Evolutionary conservation across 2,113 vertebrate species (phyloP).

Genomic region (Aythya baeri): DNA sequence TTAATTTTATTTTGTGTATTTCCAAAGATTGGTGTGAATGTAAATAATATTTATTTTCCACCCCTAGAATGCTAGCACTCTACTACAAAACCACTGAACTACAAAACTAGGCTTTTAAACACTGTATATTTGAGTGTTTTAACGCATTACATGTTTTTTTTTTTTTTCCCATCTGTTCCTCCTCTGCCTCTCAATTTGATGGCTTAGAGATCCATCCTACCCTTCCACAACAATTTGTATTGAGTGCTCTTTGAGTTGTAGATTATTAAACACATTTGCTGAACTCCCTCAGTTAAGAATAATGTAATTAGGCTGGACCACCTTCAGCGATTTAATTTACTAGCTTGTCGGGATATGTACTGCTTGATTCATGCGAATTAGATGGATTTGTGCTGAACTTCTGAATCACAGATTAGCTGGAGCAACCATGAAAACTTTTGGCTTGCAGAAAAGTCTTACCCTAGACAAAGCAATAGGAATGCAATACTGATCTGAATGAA

Average conservation of each 20-base stretch:
- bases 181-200: not conserved
- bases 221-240: not conserved
- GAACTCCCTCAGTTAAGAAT: not conserved
- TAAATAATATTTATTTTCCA: not conserved
- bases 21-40: not conserved
- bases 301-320: slow-evolving; percentile 7
- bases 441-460: not conserved
- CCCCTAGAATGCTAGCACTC: not conserved
- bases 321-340: not conserved
- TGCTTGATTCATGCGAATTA: not conserved
- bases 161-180: not conserved
- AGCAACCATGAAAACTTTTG: not conserved
- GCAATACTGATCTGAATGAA: not conserved
- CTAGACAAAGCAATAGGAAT: not conserved
- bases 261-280: slow-evolving; percentile 4
- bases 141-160: not conserved
- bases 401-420: not conserved
- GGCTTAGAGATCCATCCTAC: not conserved
- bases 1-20: not conserved
- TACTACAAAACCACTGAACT: not conserved
- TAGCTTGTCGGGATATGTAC: not conserved
- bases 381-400: slow-evolving; percentile 8
- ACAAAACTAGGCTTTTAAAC: not conserved
- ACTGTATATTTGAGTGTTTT: not conserved
- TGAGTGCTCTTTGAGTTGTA: not conserved